Evolutionary conservation across 2,888 invertebrate genomes (phyloP).

Genomic region (Stictocephala bisonia): DNA sequence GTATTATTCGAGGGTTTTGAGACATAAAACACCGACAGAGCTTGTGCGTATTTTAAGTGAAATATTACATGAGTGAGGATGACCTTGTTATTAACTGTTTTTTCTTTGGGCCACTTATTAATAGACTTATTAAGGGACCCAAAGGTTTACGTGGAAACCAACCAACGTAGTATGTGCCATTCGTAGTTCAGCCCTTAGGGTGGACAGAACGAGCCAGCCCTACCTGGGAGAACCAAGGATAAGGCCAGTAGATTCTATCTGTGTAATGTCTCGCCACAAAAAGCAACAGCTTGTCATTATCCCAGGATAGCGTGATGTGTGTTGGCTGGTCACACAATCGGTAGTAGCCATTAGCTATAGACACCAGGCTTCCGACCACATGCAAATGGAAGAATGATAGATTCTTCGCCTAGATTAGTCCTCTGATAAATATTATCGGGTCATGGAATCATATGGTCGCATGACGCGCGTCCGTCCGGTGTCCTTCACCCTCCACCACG

Average conservation of each 20-base stretch:
- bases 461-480: background rate
- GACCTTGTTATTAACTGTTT: too few relatives aligned
- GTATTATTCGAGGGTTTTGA: too few relatives aligned
- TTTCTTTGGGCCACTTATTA: too few relatives aligned
- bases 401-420: constrained; percentile 47
- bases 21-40: too few relatives aligned
- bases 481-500: background rate
- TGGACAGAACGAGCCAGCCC: background rate
- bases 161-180: too few relatives aligned
- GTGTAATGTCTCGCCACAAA: constrained; percentile 48
- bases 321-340: too few relatives aligned
- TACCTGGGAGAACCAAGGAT: background rate
- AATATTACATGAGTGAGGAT: too few relatives aligned
- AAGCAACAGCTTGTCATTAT: constrained; percentile 49
- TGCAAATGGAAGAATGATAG: constrained; percentile 51
- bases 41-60: too few relatives aligned
- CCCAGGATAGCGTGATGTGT: constrained; percentile 40
- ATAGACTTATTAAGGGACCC: too few relatives aligned
- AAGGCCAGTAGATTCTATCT: constrained; percentile 40
- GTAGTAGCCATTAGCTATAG: constrained; percentile 49
- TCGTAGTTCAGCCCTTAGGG: too few relatives aligned
- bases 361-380: constrained; percentile 43
- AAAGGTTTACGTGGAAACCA: too few relatives aligned
- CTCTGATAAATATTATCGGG: constrained; percentile 34
- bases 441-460: constrained; percentile 22